A percentile compares a stretch with the other conserved stretches of the same genome.
Conservation (phyloP, 2,797 vertebrate species). For the Chelonia mydas region DNA sequence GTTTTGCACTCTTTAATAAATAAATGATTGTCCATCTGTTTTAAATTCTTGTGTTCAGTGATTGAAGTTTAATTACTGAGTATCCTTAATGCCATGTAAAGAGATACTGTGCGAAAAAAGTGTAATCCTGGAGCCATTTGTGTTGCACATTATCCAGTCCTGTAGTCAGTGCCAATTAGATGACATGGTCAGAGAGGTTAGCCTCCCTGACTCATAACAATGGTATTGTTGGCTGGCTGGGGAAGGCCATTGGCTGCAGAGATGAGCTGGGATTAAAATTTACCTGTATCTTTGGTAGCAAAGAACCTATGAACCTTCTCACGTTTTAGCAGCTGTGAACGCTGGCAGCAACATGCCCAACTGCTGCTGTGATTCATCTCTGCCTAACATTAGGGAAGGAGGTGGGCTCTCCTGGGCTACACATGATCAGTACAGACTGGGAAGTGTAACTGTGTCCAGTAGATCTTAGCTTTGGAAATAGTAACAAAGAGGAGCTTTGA, state of each 20-base stretch:
- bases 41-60: neutral
- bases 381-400: no score
- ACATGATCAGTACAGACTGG: fast-evolving
- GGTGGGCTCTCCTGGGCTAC: neutral
- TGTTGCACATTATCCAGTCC: neutral
- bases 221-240: neutral
- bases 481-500: no score
- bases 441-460: fast-evolving
- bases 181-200: no score
- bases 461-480: no score
- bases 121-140: neutral
- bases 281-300: neutral
- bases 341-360: no score
- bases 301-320: neutral
- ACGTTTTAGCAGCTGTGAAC: fast-evolving
- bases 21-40: neutral
- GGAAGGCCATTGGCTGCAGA: neutral
- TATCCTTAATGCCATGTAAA: neutral
- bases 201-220: neutral
- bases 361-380: no score
- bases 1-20: constrained; percentile 20
- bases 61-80: neutral
- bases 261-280: neutral
- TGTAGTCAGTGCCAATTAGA: neutral
- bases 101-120: fast-evolving